Evolutionary conservation across 2,797 vertebrate genomes (phyloP).

Genomic region (Apogon talboti): DNA sequence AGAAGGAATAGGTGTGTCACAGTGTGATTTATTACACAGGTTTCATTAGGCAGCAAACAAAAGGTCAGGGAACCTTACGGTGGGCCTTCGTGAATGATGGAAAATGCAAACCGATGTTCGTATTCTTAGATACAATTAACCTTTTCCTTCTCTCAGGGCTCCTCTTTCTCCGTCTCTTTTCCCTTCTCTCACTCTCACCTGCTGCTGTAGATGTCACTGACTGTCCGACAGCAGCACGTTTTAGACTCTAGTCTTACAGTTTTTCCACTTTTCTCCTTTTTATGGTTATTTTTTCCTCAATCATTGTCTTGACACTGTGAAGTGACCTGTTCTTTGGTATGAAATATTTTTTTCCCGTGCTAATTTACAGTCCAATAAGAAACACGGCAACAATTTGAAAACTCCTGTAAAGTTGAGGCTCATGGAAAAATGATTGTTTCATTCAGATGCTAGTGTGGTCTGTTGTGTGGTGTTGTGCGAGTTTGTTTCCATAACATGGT

Average conservation of each 20-base stretch:
- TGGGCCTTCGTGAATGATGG: conserved; percentile 66
- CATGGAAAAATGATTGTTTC: neutral
- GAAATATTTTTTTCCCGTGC: conserved; percentile 25
- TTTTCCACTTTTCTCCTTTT: conserved; percentile 13
- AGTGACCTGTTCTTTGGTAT: conserved; percentile 18
- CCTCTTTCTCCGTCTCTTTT: conserved; percentile 8
- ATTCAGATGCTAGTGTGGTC: neutral
- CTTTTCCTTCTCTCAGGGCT: conserved; percentile 66
- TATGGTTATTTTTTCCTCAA: neutral
- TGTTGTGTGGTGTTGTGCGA: neutral
- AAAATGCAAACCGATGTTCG: conserved; percentile 77
- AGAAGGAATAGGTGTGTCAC: conserved; percentile 54
- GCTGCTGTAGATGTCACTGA: conserved; percentile 32
- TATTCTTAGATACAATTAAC: conserved; percentile 86
- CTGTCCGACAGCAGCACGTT: conserved; percentile 48
- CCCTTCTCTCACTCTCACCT: conserved; percentile 33
- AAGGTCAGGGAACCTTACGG: conserved; percentile 79
- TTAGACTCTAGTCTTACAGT: conserved; percentile 32
- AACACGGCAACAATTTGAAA: conserved; percentile 16
- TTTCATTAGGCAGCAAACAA: conserved; percentile 79
- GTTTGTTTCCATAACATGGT: neutral
- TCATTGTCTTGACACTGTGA: conserved; percentile 10
- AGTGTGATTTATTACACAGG: conserved; percentile 74
- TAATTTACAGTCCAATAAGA: conserved; percentile 41
- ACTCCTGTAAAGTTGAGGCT: conserved; percentile 14